Evolutionary conservation across 2,797 vertebrate genomes (phyloP).

Genomic region (Naso thynnoides): DNA sequence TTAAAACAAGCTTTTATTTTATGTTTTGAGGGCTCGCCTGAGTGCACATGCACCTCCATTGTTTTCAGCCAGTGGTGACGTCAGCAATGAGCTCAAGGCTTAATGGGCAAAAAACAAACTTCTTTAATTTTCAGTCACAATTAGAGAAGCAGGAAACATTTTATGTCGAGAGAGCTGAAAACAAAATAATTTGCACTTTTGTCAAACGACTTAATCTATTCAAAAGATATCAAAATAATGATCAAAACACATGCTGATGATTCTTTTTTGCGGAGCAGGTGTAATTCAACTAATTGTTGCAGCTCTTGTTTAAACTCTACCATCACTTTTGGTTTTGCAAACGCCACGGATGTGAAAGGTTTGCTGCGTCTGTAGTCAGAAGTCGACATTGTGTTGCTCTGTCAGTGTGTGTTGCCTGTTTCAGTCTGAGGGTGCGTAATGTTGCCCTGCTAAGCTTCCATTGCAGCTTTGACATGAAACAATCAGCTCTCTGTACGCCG

Average conservation of each 20-base stretch:
- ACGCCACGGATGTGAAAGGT: too few relatives aligned
- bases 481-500: conserved; percentile 17
- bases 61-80: too few relatives aligned
- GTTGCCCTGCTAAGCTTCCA: conserved; percentile 8
- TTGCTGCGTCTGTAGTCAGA: not conserved
- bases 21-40: too few relatives aligned
- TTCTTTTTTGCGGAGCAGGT: not conserved
- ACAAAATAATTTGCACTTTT: not conserved
- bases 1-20: too few relatives aligned
- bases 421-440: conserved; percentile 8
- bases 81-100: too few relatives aligned
- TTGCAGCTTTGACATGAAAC: conserved; percentile 28
- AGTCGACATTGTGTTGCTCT: not conserved
- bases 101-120: too few relatives aligned
- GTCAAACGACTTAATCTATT: not conserved
- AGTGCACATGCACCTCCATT: too few relatives aligned
- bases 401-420: not conserved
- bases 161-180: too few relatives aligned
- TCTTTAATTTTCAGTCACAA: too few relatives aligned
- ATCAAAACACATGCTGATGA: not conserved
- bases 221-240: not conserved
- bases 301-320: not conserved
- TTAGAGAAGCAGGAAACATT: too few relatives aligned
- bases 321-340: not conserved
- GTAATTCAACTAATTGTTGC: not conserved